Conservation (phyloP, 2,888 invertebrate species). For the Pyrgus malvae region DNA sequence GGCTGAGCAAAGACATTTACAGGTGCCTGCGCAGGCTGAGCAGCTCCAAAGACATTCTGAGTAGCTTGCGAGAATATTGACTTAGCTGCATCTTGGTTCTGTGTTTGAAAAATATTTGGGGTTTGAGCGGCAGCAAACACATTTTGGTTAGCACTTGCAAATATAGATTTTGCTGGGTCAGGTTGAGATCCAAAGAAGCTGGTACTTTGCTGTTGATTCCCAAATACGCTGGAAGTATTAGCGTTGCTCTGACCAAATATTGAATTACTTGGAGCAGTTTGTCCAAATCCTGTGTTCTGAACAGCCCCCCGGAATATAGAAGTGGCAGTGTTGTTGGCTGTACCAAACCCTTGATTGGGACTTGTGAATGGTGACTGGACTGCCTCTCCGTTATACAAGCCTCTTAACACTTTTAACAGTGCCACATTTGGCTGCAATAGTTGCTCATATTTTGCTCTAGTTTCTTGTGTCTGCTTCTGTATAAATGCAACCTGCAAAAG, state of each 20-base stretch:
- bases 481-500: slow-evolving; percentile 53
- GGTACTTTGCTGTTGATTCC: slow-evolving; percentile 13
- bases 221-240: slow-evolving; percentile 21
- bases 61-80: slow-evolving; percentile 35
- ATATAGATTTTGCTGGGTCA: slow-evolving; percentile 25
- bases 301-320: slow-evolving; percentile 60
- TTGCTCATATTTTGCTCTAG: slow-evolving; percentile 55
- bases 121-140: slow-evolving; percentile 25
- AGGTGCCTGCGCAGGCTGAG: slow-evolving; percentile 4
- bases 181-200: slow-evolving; percentile 28
- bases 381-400: slow-evolving; percentile 56
- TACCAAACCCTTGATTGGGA: slow-evolving; percentile 35
- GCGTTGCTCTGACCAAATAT: slow-evolving; percentile 40
- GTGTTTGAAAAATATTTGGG: slow-evolving; percentile 18
- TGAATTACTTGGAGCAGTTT: slow-evolving; percentile 35
- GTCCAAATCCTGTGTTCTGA: slow-evolving; percentile 44
- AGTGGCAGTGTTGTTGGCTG: slow-evolving; percentile 43
- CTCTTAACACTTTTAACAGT: slow-evolving; percentile 50
- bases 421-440: slow-evolving; percentile 48
- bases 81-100: slow-evolving; percentile 28
- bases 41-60: slow-evolving; percentile 29
- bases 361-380: slow-evolving; percentile 48
- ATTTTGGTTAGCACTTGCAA: slow-evolving; percentile 30
- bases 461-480: slow-evolving; percentile 53
- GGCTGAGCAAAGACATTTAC: slow-evolving; percentile 4